These are phyloP conservation scores for Gymnocheta viridis DNA, from an alignment of 2,888 invertebrate species.

Conservation along the genomic window DNA sequence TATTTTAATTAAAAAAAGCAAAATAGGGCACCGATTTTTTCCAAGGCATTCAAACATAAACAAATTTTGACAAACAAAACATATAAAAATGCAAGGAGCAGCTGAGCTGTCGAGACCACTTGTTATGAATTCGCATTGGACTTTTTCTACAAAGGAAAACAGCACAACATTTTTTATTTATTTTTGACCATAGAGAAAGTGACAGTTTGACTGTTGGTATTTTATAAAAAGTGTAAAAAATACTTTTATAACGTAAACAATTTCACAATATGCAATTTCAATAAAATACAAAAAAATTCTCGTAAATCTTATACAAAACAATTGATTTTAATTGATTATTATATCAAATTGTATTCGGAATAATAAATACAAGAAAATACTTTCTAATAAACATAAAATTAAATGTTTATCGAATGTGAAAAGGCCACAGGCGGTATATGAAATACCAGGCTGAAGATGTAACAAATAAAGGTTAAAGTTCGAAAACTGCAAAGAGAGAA, in stretches of 20 bases:
- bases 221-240: too few relatives aligned
- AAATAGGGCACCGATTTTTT: too few relatives aligned
- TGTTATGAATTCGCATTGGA: too few relatives aligned
- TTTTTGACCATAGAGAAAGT: too few relatives aligned
- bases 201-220: too few relatives aligned
- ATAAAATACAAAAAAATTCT: background rate
- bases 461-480: conserved; percentile 69
- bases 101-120: too few relatives aligned
- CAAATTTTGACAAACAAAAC: too few relatives aligned
- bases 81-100: too few relatives aligned
- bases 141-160: too few relatives aligned
- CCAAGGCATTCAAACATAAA: too few relatives aligned
- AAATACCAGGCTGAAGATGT: conserved; percentile 66
- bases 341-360: conserved; percentile 78
- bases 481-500: conserved; percentile 58
- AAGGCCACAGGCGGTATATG: conserved; percentile 74
- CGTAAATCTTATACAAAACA: conserved; percentile 16
- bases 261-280: background rate
- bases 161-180: too few relatives aligned
- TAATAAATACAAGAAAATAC: conserved; percentile 74
- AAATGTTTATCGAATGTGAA: conserved; percentile 75
- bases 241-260: background rate
- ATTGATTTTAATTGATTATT: conserved; percentile 54
- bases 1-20: too few relatives aligned
- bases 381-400: conserved; percentile 73